Conservation (phyloP, 2,797 vertebrate genomes). For the Mormyrops attenuatus region DNA sequence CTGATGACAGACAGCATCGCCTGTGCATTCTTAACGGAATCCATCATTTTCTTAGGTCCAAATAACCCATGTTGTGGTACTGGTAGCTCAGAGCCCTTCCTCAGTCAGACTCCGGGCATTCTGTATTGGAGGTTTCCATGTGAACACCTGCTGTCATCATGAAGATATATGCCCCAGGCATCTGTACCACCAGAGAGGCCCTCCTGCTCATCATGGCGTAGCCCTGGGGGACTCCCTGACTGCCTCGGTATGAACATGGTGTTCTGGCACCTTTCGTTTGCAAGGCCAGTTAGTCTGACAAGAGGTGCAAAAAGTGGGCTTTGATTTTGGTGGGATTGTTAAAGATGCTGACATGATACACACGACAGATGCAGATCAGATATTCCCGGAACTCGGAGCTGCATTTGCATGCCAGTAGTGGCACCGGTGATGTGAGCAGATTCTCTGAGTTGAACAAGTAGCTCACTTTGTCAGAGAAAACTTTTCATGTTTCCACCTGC, state of each 20-base stretch:
- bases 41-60: not conserved
- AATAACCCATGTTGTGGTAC: not conserved
- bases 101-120: not conserved
- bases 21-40: not conserved
- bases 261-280: not conserved
- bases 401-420: not conserved
- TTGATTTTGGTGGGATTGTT: not conserved
- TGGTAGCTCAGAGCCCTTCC: not conserved
- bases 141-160: not conserved
- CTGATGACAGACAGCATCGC: not conserved
- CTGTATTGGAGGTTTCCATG: not conserved
- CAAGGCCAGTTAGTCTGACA: not conserved
- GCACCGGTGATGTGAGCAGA: not conserved
- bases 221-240: not conserved
- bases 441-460: not conserved
- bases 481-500: not conserved
- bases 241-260: not conserved
- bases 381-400: not conserved
- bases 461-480: not conserved
- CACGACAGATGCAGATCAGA: not conserved
- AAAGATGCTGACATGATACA: not conserved
- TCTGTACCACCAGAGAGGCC: not conserved
- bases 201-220: not conserved
- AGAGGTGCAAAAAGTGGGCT: not conserved
- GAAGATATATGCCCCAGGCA: not conserved